These are phyloP conservation scores for Dynastes tityus DNA, from an alignment of 2,888 invertebrate species.

Conservation along the genomic window DNA sequence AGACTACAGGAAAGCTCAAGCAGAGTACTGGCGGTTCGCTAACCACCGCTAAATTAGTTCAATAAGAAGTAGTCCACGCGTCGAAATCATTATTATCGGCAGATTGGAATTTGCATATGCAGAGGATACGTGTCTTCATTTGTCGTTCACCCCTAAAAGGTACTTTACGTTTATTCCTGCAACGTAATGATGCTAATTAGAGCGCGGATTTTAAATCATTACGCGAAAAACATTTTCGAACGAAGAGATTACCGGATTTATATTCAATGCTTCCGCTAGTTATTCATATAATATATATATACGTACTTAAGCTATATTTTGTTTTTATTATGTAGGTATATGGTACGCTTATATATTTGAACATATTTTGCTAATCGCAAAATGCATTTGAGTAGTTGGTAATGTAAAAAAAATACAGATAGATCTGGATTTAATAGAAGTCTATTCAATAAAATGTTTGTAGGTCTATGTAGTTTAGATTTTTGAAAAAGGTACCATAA, in stretches of 20 bases:
- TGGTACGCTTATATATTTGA: no score
- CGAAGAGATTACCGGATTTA: slow-evolving; percentile 6
- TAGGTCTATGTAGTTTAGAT: no score
- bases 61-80: slow-evolving; percentile 73
- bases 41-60: slow-evolving; percentile 71
- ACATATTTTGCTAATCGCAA: no score
- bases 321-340: no score
- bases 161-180: slow-evolving; percentile 61
- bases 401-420: no score
- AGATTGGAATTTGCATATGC: slow-evolving; percentile 68
- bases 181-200: slow-evolving; percentile 55
- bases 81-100: slow-evolving; percentile 70
- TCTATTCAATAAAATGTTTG: no score
- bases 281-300: no score
- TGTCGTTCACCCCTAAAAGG: slow-evolving; percentile 63
- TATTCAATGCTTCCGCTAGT: background rate
- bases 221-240: slow-evolving; percentile 22
- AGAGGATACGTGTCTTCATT: slow-evolving; percentile 68
- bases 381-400: no score
- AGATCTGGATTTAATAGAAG: no score
- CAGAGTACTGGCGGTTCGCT: slow-evolving; percentile 56
- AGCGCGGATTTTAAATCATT: slow-evolving; percentile 43
- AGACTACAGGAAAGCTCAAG: slow-evolving; percentile 54
- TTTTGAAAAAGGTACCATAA: no score
- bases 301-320: no score